A percentile compares a stretch with the other conserved stretches of the same genome.
phyloP scores from a whole-genome alignment of 2,797 vertebrate genomes.

The Lemur catta region DNA sequence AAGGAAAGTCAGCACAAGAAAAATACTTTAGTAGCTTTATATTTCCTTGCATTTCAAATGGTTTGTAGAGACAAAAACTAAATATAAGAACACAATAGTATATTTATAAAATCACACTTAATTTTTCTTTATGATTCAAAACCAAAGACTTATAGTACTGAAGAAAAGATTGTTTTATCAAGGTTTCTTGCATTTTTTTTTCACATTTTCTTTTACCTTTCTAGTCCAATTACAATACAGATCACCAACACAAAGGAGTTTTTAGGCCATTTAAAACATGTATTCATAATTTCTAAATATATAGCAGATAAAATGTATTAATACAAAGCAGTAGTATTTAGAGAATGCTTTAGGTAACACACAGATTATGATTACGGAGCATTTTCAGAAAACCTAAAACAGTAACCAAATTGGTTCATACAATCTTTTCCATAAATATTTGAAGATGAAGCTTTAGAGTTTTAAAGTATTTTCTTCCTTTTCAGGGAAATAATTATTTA shows the following conservation, averaged over 20 bases:
- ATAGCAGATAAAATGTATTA: neutral
- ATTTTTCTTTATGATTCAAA: neutral
- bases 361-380: neutral
- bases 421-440: neutral
- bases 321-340: neutral
- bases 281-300: neutral
- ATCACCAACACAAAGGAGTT: neutral
- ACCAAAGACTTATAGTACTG: neutral
- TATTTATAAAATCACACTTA: neutral
- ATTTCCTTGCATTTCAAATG: neutral
- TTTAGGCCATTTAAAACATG: neutral
- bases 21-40: neutral
- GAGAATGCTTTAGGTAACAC: neutral
- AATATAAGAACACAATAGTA: neutral
- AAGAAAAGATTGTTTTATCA: neutral
- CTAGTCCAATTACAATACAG: neutral
- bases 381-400: neutral
- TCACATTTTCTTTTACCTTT: neutral
- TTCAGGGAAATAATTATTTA: neutral
- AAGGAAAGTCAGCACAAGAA: neutral
- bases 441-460: neutral
- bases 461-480: neutral
- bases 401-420: neutral
- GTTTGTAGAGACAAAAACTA: neutral
- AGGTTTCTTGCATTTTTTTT: neutral